phyloP scores from a whole-genome alignment of 2,113 vertebrate species.

The Tonatia bakeri region DNA sequence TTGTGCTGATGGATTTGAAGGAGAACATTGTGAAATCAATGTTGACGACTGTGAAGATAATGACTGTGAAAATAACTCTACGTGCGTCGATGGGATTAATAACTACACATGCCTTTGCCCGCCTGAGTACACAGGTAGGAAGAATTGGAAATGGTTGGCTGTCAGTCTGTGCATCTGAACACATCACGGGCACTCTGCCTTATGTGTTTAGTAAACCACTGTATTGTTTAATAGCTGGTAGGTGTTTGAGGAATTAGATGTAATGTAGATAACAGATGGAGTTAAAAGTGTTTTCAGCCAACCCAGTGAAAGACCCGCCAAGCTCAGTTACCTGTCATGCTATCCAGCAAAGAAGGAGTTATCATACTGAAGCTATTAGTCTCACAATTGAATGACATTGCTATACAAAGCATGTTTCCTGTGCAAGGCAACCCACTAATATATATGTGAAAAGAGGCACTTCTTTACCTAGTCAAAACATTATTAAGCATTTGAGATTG shows the following conservation, averaged over 20 bases:
- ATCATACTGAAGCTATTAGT: neutral
- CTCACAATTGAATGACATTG: neutral
- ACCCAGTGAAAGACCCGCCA: neutral
- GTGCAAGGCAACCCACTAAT: neutral
- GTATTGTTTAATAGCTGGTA: neutral
- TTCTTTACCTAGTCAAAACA: neutral
- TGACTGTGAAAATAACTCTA: slow-evolving; percentile 99
- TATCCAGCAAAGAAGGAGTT: neutral
- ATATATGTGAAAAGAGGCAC: neutral
- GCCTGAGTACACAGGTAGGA: slow-evolving; percentile 96
- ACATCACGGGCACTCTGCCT: neutral
- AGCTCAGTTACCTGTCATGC: neutral
- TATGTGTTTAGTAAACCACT: neutral
- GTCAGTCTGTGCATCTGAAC: neutral
- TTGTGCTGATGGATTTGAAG: slow-evolving; percentile 97
- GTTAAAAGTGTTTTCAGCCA: neutral
- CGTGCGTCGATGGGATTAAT: slow-evolving; percentile 97
- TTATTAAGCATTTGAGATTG: neutral
- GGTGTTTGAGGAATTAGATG: neutral
- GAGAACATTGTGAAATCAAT: slow-evolving; percentile 93
- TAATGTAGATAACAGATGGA: neutral
- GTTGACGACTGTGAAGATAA: slow-evolving; percentile 99
- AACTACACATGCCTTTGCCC: slow-evolving; percentile 98
- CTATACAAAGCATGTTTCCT: neutral
- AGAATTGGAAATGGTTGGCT: neutral